phyloP scores from a whole-genome alignment of 1,140 invertebrate genomes.

The Heterodera schachtii region DNA sequence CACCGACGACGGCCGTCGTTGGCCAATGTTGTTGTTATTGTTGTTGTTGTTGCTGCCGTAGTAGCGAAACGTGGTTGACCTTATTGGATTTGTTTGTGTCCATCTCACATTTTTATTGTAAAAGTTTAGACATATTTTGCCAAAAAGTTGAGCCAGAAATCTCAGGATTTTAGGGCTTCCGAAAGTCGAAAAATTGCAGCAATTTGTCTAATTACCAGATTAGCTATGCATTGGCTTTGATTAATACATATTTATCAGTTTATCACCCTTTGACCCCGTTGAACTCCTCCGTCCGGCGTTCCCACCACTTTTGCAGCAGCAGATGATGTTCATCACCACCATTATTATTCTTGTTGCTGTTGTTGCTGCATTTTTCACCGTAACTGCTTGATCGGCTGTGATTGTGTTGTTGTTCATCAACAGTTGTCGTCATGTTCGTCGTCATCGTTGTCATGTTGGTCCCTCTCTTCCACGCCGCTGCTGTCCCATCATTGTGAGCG shows the following conservation, averaged over 20 bases:
- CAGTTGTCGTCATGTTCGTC: too few species aligned
- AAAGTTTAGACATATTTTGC: too few species aligned
- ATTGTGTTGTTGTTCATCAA: too few species aligned
- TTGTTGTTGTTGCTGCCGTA: background rate
- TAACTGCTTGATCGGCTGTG: background rate
- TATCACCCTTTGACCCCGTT: constrained; percentile 20
- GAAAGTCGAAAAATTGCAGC: too few species aligned
- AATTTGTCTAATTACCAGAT: too few species aligned
- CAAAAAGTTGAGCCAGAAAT: too few species aligned
- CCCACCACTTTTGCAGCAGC: constrained; percentile 16
- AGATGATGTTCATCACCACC: too few species aligned
- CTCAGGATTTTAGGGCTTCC: too few species aligned
- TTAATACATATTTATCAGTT: background rate
- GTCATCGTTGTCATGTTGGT: background rate
- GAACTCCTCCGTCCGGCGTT: constrained; percentile 21
- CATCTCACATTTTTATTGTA: too few species aligned
- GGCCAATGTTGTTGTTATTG: background rate
- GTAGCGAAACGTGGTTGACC: background rate
- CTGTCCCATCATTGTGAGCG: background rate
- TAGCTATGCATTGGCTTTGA: too few species aligned
- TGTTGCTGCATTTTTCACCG: background rate
- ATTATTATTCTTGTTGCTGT: background rate
- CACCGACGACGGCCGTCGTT: background rate
- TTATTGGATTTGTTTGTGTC: background rate
- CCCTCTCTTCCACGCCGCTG: background rate